Evolutionary conservation across 1,140 invertebrate genomes (phyloP).

Genomic region (Heterodera carotae): DNA sequence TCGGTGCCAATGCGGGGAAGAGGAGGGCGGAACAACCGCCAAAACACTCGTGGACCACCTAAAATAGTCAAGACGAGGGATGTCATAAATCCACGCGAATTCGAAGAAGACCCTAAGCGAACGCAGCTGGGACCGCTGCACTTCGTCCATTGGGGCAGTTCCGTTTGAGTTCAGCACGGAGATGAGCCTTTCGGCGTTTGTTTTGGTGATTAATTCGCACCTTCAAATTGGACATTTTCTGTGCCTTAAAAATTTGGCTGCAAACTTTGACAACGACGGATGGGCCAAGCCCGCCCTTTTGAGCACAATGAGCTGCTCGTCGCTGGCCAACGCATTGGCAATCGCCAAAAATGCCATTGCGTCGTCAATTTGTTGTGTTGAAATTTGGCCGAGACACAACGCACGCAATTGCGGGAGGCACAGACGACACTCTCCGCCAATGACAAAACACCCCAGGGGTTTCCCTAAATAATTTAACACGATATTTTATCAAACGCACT

Average conservation of each 20-base stretch:
- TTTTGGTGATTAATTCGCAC: conserved; percentile 32
- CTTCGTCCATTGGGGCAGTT: background rate
- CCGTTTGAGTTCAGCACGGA: conserved; percentile 18
- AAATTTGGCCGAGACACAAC: conserved; percentile 26
- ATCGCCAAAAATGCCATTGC: conserved; percentile 23
- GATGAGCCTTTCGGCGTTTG: conserved; percentile 31
- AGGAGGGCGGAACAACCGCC: conserved; percentile 22
- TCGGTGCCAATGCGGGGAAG: conserved; percentile 15
- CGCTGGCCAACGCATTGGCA: conserved; percentile 17
- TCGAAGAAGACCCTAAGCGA: conserved; percentile 2
- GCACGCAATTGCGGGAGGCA: conserved; percentile 24
- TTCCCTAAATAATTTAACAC: background rate
- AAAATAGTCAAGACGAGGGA: conserved; percentile 13
- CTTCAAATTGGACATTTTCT: background rate
- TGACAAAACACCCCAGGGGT: conserved; percentile 24
- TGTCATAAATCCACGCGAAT: background rate
- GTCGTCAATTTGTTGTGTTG: conserved; percentile 30
- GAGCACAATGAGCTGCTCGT: conserved; percentile 22
- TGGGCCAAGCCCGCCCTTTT: conserved; percentile 15
- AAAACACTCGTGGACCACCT: conserved; percentile 28
- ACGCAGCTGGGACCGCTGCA: background rate
- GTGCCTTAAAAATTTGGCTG: background rate
- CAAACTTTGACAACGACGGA: conserved; percentile 15
- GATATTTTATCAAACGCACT: too few relatives aligned
- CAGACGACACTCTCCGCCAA: conserved; percentile 29